phyloP scores from a whole-genome alignment of 2,888 invertebrate species.

The Bombylius major region DNA sequence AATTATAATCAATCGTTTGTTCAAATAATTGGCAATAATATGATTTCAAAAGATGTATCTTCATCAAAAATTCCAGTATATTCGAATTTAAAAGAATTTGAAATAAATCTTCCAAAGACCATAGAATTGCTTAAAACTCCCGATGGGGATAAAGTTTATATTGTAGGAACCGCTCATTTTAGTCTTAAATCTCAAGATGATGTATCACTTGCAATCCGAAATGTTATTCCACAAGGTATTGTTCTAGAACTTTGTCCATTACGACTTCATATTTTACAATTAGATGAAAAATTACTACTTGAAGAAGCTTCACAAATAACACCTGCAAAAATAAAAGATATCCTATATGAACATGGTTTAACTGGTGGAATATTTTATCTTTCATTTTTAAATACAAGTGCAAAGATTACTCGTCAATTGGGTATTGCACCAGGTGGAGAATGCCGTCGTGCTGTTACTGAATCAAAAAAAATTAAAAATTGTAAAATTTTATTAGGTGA shows the following conservation, averaged over 20 bases:
- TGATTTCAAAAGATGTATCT: neutral
- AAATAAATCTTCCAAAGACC: constrained; percentile 37
- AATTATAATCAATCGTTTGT: no score
- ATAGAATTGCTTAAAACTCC: constrained; percentile 59
- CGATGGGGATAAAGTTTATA: constrained; percentile 69
- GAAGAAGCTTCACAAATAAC: constrained; percentile 73
- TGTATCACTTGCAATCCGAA: constrained; percentile 47
- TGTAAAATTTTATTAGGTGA: constrained; percentile 80
- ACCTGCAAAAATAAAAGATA: constrained; percentile 44
- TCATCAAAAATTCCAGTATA: constrained; percentile 7
- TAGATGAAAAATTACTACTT: constrained; percentile 77
- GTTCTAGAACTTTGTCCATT: constrained; percentile 82
- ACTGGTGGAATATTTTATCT: constrained; percentile 65
- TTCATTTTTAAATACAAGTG: constrained; percentile 74
- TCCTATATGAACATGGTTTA: constrained; percentile 15
- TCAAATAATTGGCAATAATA: neutral
- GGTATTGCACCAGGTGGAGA: constrained; percentile 96
- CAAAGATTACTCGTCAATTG: constrained; percentile 75
- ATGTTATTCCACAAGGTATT: constrained; percentile 54
- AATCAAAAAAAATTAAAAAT: constrained; percentile 50
- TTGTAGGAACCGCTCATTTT: constrained; percentile 92
- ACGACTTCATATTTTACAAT: constrained; percentile 66
- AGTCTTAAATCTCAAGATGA: constrained; percentile 84
- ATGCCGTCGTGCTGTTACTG: constrained; percentile 73
- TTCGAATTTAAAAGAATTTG: constrained; percentile 15